Base-by-base conservation (phyloP, 2,113 vertebrate genomes). In the Tachycineta bicolor region DNA sequence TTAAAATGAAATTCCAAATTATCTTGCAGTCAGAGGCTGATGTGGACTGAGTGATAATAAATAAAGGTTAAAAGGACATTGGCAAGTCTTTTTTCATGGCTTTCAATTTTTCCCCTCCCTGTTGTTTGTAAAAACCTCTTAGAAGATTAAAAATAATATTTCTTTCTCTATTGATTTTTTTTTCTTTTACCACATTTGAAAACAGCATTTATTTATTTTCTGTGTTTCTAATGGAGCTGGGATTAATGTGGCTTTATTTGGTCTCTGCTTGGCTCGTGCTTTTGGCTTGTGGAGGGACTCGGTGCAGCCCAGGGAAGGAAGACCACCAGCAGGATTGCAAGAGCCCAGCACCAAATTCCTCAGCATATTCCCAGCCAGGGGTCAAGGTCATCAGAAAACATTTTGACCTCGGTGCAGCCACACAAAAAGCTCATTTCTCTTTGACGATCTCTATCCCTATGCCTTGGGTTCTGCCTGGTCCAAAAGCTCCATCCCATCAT, bases 81-180 rank as follows among this genome's bases (percentile, higher is more conserved):
- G 96, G 97, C 97, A 97, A 97, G 97, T 97, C 95, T 96, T 97
- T 98, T 98, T 97, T 97, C 96, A 97, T 62, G 90, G 92, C 97
- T 98, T 98, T 97, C 97, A 94, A 95, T 98, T 98, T 98, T 94
- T 95, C 92, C 94, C 94, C 88, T 97, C 97, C 97, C 95, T 91
- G 96, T 98, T 98, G 97, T 97, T 98, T 98, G 97, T 97, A 97
- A 98, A 98, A 98, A 97, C 79, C 96, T 96, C 97, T 98, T 97
- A 97, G 97, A 98, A 98, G 97, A 98, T 98, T 98, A 98, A 98
- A 98, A 98, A 98, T 98, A 98, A 97, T 97, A 98, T 98, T 98
- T 98, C 98, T 98, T 97, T 97, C 92, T 83, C 90, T 98, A 97
- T 98, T 98, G 97, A 98, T 98, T 98, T 98, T 97, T 97, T 91